These are phyloP conservation scores for Myiopsitta monachus DNA, from an alignment of 2,113 vertebrate species.

Conservation along the genomic window DNA sequence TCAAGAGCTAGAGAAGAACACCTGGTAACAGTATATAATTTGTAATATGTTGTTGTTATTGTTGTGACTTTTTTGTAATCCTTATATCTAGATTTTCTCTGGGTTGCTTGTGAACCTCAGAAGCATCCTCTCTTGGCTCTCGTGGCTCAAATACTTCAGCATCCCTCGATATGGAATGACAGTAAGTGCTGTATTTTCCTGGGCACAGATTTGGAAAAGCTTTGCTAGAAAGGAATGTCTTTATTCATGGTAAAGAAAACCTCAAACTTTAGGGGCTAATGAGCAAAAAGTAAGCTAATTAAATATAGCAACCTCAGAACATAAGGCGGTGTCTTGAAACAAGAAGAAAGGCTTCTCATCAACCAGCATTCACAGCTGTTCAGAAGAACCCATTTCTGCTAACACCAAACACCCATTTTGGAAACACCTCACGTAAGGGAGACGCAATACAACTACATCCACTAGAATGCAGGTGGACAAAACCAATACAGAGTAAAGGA, in stretches of 20 bases:
- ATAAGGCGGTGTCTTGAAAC: background rate
- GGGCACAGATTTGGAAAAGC: background rate
- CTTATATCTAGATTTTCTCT: slow-evolving; percentile 83
- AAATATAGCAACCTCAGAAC: background rate
- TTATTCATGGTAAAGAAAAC: background rate
- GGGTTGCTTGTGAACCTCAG: slow-evolving; percentile 87
- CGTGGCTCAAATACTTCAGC: slow-evolving; percentile 90
- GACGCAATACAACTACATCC: background rate
- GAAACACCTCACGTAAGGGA: background rate
- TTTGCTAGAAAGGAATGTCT: background rate
- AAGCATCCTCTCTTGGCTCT: slow-evolving; percentile 79
- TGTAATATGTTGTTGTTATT: background rate
- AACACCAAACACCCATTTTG: background rate
- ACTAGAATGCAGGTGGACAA: background rate
- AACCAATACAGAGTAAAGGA: background rate
- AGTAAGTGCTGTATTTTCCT: slow-evolving; percentile 72
- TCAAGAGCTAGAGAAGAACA: background rate
- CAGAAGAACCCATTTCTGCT: background rate
- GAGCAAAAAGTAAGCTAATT: background rate
- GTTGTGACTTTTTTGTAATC: background rate
- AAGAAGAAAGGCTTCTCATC: background rate
- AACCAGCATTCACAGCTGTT: background rate
- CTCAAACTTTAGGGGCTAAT: background rate
- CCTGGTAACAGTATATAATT: background rate
- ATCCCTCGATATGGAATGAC: slow-evolving; percentile 85